Percentiles rank a stretch among this genome's conserved stretches.
Conservation (phyloP, 2,888 invertebrate genomes). For the Hemithea aestivaria region DNA sequence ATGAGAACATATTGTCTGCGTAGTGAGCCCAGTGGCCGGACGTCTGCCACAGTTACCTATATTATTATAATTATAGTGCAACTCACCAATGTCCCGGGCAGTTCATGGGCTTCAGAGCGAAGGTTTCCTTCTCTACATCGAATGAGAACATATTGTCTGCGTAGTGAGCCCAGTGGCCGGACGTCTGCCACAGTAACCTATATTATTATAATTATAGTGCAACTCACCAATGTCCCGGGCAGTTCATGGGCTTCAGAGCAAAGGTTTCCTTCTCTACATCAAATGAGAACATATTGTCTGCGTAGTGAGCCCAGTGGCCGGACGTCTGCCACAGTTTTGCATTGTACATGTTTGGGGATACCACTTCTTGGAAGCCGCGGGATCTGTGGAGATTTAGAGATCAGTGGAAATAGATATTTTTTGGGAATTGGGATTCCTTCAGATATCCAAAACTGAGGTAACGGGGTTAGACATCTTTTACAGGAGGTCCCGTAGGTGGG, state of each 20-base stretch:
- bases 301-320: constrained; percentile 99
- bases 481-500: too few relatives aligned
- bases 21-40: too few relatives aligned
- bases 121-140: too few relatives aligned
- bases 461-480: too few relatives aligned
- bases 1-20: too few relatives aligned
- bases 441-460: too few relatives aligned
- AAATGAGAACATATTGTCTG: constrained; percentile 97
- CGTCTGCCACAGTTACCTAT: too few relatives aligned
- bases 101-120: too few relatives aligned
- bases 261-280: constrained; percentile 97
- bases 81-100: constrained; percentile 98
- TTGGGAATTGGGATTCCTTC: too few relatives aligned
- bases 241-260: constrained; percentile 99
- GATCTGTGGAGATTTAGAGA: constrained; percentile 61
- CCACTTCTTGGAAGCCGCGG: constrained; percentile 96
- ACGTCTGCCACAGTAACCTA: constrained; percentile 98
- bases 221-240: constrained; percentile 96
- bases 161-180: constrained; percentile 99
- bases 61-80: too few relatives aligned
- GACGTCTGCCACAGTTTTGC: constrained; percentile 97
- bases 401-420: too few relatives aligned
- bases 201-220: neutral
- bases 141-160: constrained; percentile 98
- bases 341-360: constrained; percentile 97